Percentiles rank a stretch among this genome's conserved stretches.
Evolutionary conservation across 2,888 invertebrate genomes (phyloP).

Genomic region (Amiota minor): DNA sequence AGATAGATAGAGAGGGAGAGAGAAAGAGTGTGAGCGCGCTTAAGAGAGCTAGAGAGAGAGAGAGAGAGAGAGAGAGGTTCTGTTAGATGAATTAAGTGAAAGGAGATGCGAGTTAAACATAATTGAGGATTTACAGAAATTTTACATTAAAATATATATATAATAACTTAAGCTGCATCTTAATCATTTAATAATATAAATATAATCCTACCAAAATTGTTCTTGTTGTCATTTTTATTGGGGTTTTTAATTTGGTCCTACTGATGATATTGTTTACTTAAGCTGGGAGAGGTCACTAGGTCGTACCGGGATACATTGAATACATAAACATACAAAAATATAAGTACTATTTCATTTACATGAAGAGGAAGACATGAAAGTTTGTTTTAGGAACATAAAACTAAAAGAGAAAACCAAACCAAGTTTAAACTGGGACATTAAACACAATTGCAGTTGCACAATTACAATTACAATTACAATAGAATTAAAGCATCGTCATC

Average conservation of each 20-base stretch:
- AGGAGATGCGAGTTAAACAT: too few species aligned
- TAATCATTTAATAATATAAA: too few species aligned
- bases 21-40: background rate
- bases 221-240: constrained; percentile 9
- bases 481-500: too few species aligned
- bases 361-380: background rate
- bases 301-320: constrained; percentile 71
- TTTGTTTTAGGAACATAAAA: background rate
- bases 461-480: too few species aligned
- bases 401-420: too few species aligned
- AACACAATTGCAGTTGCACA: too few species aligned
- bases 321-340: background rate
- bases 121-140: too few species aligned
- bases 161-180: too few species aligned
- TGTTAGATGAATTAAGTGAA: constrained; percentile 35
- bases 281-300: constrained; percentile 71
- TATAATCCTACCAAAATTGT: constrained; percentile 34
- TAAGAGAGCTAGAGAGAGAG: constrained; percentile 10
- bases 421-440: too few species aligned
- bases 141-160: too few species aligned
- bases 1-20: background rate
- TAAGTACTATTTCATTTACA: background rate
- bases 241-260: constrained; percentile 3
- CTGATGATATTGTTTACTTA: constrained; percentile 45
- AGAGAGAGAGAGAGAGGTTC: constrained; percentile 17